A percentile compares a stretch with the other conserved stretches of the same genome.
Evolutionary conservation across 2,888 invertebrate genomes (phyloP).

Genomic region (Leptothorax acervorum): DNA sequence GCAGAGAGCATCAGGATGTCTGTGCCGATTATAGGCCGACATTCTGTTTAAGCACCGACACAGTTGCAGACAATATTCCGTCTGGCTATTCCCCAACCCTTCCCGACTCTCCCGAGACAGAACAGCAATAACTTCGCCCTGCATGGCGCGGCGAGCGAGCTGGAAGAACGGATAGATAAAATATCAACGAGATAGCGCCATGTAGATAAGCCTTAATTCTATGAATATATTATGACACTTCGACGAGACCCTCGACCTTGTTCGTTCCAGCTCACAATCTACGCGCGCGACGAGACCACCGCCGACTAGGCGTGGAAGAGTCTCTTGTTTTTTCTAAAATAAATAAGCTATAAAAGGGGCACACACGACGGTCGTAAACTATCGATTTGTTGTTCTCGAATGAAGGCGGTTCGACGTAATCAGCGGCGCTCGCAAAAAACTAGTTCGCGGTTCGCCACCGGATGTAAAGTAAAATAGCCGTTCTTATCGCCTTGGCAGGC

Average conservation of each 20-base stretch:
- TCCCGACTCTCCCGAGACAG: background rate
- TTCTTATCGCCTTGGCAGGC: conserved; percentile 24
- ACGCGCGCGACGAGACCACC: background rate
- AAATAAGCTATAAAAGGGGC: conserved; percentile 45
- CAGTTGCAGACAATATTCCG: background rate
- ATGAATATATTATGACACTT: conserved; percentile 51
- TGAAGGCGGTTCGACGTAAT: conserved; percentile 46
- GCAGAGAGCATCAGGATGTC: too few relatives aligned
- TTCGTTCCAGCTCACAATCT: conserved; percentile 37
- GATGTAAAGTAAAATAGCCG: conserved; percentile 28
- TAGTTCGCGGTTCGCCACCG: background rate
- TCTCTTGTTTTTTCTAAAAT: conserved; percentile 39
- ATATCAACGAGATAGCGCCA: conserved; percentile 44
- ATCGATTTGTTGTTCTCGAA: conserved; percentile 50
- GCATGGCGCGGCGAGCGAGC: too few relatives aligned
- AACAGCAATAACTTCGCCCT: background rate
- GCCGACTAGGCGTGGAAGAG: background rate
- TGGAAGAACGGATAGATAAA: conserved; percentile 43
- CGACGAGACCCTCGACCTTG: conserved; percentile 51
- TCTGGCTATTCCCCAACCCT: background rate
- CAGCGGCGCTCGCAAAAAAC: conserved; percentile 33
- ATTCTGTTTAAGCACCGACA: background rate
- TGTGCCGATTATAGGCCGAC: background rate
- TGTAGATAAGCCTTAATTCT: conserved; percentile 47
- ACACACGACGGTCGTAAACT: conserved; percentile 35